Evolutionary conservation across 2,797 vertebrate genomes (phyloP), one percentile per base, ranked within the genome.

Genomic region (Darevskia nairensis): DNA sequence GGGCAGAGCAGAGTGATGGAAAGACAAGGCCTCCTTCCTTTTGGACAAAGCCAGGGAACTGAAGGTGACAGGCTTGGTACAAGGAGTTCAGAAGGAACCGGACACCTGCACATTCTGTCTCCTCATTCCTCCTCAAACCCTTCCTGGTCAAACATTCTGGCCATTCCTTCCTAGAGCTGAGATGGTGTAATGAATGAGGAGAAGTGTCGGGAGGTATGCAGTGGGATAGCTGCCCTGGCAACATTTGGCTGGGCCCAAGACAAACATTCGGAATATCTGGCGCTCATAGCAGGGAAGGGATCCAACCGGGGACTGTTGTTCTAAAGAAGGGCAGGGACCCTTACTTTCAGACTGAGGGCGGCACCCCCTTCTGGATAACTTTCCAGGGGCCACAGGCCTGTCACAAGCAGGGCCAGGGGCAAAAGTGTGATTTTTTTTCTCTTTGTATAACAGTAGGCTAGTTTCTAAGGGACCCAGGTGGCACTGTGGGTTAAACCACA

Each of bases 11-110:
- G 35, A 83, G n/a, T 46, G 64, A 78, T 32, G 46, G 87, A 78
- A 88, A 84, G 46, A 79, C 39, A 71, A 55, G 76, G 41, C 64
- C 69, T 44, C 27, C 55, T 79, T n/a, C 64, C 69, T 74, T 79
- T 55, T 76, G 69, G 76, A 86, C 29, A 61, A 88, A 84, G 82
- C 82, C 46, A 79, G 82, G 81, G 61, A 88, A 72, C 46, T 39
- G 29, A 84, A 88, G 64, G 82, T 61, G 79, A 76, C 82, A 84
- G 50, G 19, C 50, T 79, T n/a, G 11, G 66, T 19, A 79, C 87
- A 71, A 41, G 21, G 32, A 44, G 64, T 88, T 84, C 75, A 59
- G 35, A 71, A 78, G n/a, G 82, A 78, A 71, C 66, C 50, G 44
- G 87, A 75, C 75, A 44, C 21, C 75, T 59, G 68, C 8, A 25